Evolutionary conservation across 2,888 invertebrate genomes (phyloP), one percentile per base, ranked within the genome.

Genomic region (Callyntrura guangdongensis): DNA sequence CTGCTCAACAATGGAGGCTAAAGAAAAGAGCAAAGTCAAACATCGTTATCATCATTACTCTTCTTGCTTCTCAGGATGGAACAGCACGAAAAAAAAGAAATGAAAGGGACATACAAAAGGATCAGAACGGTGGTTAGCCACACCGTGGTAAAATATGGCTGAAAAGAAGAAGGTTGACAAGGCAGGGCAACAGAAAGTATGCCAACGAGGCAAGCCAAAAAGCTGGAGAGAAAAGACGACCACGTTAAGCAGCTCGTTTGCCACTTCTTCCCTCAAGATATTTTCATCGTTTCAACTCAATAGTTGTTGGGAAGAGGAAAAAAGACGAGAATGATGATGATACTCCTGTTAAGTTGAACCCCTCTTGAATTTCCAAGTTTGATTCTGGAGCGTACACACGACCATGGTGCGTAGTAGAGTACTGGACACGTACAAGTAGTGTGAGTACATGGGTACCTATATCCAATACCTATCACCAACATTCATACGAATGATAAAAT

Each of bases 121-220:
- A 64, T 64, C 64, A 64, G 25, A 64, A 69, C 84, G 5, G 84
- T 27, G 84, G 84, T 84, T 84, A 69, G 14, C 84, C 84, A 72
- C 84, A 84, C 64, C 6, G 22, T 45, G 20, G 64, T 64, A 72
- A 85, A 67, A 81, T 81, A 74, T 74, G 17, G 84, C 27, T 84
- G 22, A 45, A 22, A 74, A 56, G 14, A 27, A n/a, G 74, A 53
- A 53, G 84, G 84, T 53, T 85, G 85, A 85, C 85, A 85, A 74
- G 85, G 17, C 74, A 53, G n/a, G 69, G n/a, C 69, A 12, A 36
- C 36, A 36, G 69, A 69, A 69, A 69, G 69, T 69, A 25, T 36
- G 69, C 36, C 69, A 69, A 20, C 64, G 17, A 17, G 14, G 53
- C 11, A 17, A 64, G 2, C 61, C 61, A 12, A 69, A 27, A 12